Percentiles rank a stretch among this genome's conserved stretches.
Conservation (phyloP, 1,140 invertebrate genomes). For the Parasteatoda tepidariorum region DNA sequence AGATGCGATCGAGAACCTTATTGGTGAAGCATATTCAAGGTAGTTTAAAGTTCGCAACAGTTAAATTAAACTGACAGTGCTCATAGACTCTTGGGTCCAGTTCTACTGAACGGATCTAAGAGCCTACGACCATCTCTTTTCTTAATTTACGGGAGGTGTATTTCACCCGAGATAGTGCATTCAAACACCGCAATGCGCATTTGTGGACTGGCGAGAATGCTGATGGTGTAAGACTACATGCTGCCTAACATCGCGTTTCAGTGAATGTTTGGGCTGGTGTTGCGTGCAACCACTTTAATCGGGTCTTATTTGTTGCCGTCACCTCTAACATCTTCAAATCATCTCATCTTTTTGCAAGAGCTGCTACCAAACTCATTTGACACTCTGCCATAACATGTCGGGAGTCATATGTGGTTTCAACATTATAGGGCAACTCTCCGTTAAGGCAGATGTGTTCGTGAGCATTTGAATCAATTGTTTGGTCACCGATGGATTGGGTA, state of each 20-base stretch:
- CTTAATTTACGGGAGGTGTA: not conserved
- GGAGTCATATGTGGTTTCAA: not conserved
- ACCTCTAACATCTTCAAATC: not conserved
- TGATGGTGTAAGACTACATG: not conserved
- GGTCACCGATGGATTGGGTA: not conserved
- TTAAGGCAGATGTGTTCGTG: constrained; percentile 7
- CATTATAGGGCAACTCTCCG: constrained; percentile 3
- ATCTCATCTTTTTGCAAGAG: not conserved
- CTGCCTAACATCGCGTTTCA: not conserved
- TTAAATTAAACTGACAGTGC: too few relatives aligned
- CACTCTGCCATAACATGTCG: not conserved
- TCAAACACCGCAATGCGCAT: not conserved
- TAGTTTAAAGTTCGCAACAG: too few relatives aligned
- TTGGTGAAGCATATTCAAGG: too few relatives aligned
- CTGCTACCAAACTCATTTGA: not conserved
- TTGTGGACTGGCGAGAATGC: not conserved
- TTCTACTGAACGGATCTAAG: too few relatives aligned
- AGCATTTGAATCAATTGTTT: not conserved
- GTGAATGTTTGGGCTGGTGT: not conserved
- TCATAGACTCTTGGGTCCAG: too few relatives aligned
- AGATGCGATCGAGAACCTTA: too few relatives aligned
- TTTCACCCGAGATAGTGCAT: not conserved
- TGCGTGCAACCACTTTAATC: not conserved
- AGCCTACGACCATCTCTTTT: too few relatives aligned
- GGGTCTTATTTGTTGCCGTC: not conserved